phyloP scores from a whole-genome alignment of 2,113 vertebrate species.

The Lucifuga dentata region DNA sequence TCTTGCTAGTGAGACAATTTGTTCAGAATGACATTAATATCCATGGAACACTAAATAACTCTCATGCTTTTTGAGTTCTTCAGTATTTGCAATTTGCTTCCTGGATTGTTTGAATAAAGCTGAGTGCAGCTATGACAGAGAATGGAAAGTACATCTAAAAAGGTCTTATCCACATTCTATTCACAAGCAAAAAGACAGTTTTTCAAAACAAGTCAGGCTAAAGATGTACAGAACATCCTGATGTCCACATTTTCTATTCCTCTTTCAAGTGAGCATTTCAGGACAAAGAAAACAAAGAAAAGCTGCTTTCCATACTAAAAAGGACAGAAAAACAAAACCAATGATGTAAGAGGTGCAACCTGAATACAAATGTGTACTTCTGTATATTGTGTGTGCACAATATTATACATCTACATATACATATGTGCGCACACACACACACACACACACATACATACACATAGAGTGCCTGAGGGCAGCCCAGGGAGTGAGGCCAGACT shows the following conservation, averaged over 20 bases:
- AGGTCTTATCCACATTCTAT: not conserved
- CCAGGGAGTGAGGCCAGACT: constrained; percentile 70
- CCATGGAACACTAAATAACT: no score
- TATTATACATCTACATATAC: not conserved
- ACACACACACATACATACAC: constrained; percentile 37
- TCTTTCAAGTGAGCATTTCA: constrained; percentile 31
- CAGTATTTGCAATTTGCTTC: not conserved
- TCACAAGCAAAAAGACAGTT: not conserved
- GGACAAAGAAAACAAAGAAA: constrained; percentile 32
- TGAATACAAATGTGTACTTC: constrained; percentile 34
- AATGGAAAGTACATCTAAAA: not conserved
- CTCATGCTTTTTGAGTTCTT: not conserved
- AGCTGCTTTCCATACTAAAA: constrained; percentile 36
- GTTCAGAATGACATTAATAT: no score
- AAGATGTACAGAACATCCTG: not conserved
- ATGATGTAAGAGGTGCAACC: constrained; percentile 25
- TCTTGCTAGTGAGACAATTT: not conserved
- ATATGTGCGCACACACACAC: constrained; percentile 23
- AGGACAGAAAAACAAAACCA: constrained; percentile 23
- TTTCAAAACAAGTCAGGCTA: constrained; percentile 3
- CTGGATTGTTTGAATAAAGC: not conserved
- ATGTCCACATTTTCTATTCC: constrained; percentile 1
- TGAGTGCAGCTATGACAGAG: constrained; percentile 6
- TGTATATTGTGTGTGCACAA: constrained; percentile 27
- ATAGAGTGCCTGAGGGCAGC: constrained; percentile 60